These are phyloP conservation scores for Sturnira hondurensis DNA, from an alignment of 2,113 vertebrate genomes.

Conservation along the genomic window DNA sequence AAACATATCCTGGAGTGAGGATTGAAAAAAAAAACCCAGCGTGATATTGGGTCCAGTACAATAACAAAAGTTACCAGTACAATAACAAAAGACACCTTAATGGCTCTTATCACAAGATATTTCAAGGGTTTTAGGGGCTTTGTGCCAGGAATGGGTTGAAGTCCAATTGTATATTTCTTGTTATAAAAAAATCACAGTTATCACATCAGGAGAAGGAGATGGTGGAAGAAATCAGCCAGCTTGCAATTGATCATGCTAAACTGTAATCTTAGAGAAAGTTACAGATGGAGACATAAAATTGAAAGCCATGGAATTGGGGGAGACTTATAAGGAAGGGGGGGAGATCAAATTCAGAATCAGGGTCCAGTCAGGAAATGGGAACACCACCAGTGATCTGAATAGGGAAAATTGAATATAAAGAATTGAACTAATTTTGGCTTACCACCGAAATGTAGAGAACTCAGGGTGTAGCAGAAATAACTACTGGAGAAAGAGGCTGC, in stretches of 20 bases:
- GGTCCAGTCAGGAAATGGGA: neutral
- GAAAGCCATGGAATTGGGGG: neutral
- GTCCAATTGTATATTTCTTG: neutral
- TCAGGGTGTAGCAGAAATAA: neutral
- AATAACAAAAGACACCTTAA: neutral
- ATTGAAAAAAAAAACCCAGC: no score
- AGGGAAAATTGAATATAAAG: neutral
- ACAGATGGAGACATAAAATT: neutral
- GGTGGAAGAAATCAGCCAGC: neutral
- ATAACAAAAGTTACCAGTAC: neutral
- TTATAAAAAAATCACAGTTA: neutral
- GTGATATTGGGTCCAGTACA: no score
- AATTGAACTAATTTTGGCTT: no score
- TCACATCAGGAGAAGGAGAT: neutral
- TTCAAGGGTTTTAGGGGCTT: neutral
- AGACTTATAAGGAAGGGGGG: neutral
- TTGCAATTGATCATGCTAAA: neutral
- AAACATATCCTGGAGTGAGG: no score
- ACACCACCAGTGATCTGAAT: neutral
- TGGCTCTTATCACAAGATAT: neutral
- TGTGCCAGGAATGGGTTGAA: neutral
- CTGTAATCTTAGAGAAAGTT: neutral
- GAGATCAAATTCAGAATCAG: neutral
- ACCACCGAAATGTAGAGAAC: neutral
- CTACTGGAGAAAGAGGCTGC: neutral